Percentiles rank a stretch among this genome's conserved stretches.
These are phyloP conservation scores for Pollenia griseotomentosa DNA, from an alignment of 2,888 invertebrate species.

Conservation along the genomic window DNA sequence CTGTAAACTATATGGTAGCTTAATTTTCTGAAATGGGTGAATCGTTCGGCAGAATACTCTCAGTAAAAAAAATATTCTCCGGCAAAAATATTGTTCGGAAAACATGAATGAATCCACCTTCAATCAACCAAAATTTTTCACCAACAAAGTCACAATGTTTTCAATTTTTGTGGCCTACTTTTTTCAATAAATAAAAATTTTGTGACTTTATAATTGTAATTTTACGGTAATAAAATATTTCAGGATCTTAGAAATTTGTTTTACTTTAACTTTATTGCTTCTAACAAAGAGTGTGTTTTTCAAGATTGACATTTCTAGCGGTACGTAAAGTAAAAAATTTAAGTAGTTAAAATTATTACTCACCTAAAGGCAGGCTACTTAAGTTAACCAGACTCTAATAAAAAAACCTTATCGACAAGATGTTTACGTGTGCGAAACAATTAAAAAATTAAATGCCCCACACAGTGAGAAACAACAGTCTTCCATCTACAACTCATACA, in stretches of 20 bases:
- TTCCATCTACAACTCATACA: slow-evolving; percentile 1
- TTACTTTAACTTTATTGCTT: not conserved
- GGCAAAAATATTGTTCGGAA: too few species aligned
- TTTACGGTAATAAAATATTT: slow-evolving; percentile 24
- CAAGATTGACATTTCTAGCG: not conserved
- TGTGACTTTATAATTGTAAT: slow-evolving; percentile 3
- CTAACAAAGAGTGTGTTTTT: not conserved
- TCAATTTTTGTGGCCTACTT: not conserved
- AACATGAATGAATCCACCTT: not conserved
- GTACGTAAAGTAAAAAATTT: not conserved
- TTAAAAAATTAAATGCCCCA: slow-evolving; percentile 72
- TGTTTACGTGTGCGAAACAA: slow-evolving; percentile 64
- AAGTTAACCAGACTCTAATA: slow-evolving; percentile 62
- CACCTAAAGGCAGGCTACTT: slow-evolving; percentile 52
- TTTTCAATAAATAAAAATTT: not conserved
- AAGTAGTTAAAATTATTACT: not conserved
- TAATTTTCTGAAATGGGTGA: too few species aligned
- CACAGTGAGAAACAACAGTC: slow-evolving; percentile 46
- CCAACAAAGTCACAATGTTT: not conserved
- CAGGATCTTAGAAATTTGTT: not conserved
- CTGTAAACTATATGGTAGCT: too few species aligned
- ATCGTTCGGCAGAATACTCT: too few species aligned
- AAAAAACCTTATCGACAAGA: slow-evolving; percentile 47
- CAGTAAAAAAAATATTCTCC: too few species aligned
- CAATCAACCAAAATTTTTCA: not conserved